phyloP scores from a whole-genome alignment of 2,113 vertebrate genomes.

The Etia nguti region DNA sequence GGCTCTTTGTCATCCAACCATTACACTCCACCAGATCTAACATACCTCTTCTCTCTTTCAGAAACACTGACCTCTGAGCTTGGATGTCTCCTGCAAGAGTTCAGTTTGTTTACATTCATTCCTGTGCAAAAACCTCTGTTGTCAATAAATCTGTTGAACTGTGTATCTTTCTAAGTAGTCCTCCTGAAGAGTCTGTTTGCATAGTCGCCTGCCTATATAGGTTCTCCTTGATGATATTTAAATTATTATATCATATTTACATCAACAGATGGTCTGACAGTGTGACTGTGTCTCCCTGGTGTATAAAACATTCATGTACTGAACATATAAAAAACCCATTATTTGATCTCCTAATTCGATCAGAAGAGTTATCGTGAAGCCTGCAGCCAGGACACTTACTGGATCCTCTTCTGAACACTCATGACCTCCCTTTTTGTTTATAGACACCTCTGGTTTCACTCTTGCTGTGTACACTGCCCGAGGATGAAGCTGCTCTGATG shows the following conservation, averaged over 20 bases:
- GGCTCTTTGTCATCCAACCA: neutral
- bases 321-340: neutral
- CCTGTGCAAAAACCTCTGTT: neutral
- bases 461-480: conserved; percentile 1
- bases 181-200: too few species aligned
- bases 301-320: neutral
- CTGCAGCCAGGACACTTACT: neutral
- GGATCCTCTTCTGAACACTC: neutral
- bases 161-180: neutral
- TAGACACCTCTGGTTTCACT: conserved; percentile 8
- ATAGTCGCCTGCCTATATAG: neutral
- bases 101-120: neutral
- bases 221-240: neutral
- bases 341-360: neutral
- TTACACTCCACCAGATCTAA: neutral
- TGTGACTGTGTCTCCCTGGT: neutral
- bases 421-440: neutral
- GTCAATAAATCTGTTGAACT: neutral
- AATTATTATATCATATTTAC: neutral
- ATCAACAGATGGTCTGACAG: neutral
- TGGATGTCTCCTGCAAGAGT: neutral
- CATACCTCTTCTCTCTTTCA: neutral
- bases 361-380: neutral
- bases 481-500: neutral
- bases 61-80: neutral